A percentile compares a stretch with the other conserved stretches of the same genome.
These are phyloP conservation scores for Gerris lacustris DNA, from an alignment of 2,888 invertebrate species.

Conservation along the genomic window DNA sequence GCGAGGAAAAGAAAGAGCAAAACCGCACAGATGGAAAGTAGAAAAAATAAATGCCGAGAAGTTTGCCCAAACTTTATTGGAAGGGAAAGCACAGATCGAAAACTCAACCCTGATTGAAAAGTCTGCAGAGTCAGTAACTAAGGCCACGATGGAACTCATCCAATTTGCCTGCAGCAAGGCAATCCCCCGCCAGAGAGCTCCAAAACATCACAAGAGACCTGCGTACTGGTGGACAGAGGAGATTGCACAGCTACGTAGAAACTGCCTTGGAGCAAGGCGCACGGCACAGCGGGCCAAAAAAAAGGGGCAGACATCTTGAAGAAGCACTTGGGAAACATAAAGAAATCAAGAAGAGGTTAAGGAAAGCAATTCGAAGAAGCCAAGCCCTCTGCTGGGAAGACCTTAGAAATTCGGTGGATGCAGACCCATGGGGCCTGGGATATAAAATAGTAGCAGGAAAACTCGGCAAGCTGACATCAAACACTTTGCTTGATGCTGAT, in stretches of 20 bases:
- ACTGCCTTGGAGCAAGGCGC: constrained; percentile 4
- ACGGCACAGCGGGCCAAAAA: background rate
- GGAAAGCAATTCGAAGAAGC: no score
- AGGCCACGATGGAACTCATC: background rate
- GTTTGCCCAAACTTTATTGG: background rate
- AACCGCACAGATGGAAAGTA: background rate
- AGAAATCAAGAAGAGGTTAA: background rate
- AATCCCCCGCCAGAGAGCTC: background rate
- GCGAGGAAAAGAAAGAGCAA: background rate
- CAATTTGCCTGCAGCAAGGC: background rate
- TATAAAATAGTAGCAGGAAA: background rate
- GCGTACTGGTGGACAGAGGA: background rate
- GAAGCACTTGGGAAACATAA: background rate
- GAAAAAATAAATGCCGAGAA: background rate
- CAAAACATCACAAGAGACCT: background rate
- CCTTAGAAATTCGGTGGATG: background rate
- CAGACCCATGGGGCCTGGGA: background rate
- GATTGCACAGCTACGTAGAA: background rate
- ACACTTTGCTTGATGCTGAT: no score
- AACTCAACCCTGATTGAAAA: no score
- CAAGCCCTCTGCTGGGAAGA: background rate
- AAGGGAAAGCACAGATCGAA: no score
- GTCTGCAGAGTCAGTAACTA: background rate
- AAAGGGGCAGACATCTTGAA: background rate
- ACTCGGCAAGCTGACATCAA: no score